phyloP scores from a whole-genome alignment of 2,888 invertebrate genomes.

The Torymus texanus region DNA sequence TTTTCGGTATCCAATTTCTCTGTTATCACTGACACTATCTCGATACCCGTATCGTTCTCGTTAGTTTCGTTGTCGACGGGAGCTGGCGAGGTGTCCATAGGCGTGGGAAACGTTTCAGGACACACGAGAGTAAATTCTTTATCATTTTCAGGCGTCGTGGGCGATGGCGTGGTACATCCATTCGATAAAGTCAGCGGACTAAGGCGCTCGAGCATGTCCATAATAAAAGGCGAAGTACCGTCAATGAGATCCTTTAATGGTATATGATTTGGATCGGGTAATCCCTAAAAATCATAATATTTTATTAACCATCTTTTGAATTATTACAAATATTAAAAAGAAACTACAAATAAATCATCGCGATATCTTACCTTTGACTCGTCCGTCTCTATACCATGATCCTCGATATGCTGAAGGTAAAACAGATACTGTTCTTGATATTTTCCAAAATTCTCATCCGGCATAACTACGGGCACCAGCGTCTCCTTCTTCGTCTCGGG shows the following conservation, averaged over 20 bases:
- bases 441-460: slow-evolving; percentile 63
- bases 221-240: slow-evolving; percentile 64
- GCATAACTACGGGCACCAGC: slow-evolving; percentile 52
- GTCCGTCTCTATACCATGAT: slow-evolving; percentile 63
- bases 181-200: slow-evolving; percentile 56
- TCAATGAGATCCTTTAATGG: slow-evolving; percentile 67
- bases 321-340: not conserved
- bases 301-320: not conserved
- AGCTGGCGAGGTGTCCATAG: slow-evolving; percentile 4
- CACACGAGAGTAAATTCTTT: not conserved
- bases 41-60: not conserved
- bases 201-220: slow-evolving; percentile 61
- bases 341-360: not conserved
- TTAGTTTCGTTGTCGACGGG: not conserved
- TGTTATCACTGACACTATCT: not conserved
- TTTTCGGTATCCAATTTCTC: not conserved
- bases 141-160: slow-evolving; percentile 3
- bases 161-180: slow-evolving; percentile 26
- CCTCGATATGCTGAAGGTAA: slow-evolving; percentile 68
- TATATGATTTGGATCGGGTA: slow-evolving; percentile 62
- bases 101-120: not conserved
- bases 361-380: slow-evolving; percentile 52
- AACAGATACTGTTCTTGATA: slow-evolving; percentile 70
- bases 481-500: slow-evolving; percentile 55
- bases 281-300: slow-evolving; percentile 38